These are phyloP conservation scores for Xenopus laevis DNA, from an alignment of 2,113 vertebrate genomes.

Conservation along the genomic window DNA sequence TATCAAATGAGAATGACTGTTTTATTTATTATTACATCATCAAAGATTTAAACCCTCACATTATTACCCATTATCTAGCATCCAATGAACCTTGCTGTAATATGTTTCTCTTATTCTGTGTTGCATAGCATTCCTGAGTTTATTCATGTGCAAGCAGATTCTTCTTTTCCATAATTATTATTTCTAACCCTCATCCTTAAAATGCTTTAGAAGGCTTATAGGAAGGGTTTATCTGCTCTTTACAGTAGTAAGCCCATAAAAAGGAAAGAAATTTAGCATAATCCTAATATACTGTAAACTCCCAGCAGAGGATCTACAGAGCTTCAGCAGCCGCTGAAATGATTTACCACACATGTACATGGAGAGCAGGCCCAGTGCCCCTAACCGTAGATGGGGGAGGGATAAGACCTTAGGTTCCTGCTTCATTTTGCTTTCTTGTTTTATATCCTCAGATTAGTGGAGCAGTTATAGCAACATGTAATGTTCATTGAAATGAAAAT, in stretches of 20 bases:
- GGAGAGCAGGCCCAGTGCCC: not conserved
- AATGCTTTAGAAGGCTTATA: constrained; percentile 21
- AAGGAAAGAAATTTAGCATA: constrained; percentile 19
- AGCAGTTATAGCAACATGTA: constrained; percentile 10
- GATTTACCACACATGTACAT: not conserved
- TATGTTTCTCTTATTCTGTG: too few relatives aligned
- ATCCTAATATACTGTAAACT: constrained; percentile 29
- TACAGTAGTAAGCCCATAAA: constrained; percentile 36
- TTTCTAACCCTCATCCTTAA: constrained; percentile 11
- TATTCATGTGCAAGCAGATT: too few relatives aligned
- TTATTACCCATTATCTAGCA: too few relatives aligned
- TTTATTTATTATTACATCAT: too few relatives aligned
- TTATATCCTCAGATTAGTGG: constrained; percentile 3
- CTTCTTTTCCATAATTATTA: constrained; percentile 7
- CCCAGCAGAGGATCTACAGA: constrained; percentile 8
- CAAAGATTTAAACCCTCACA: too few relatives aligned
- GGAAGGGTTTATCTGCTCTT: constrained; percentile 28
- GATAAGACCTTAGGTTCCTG: not conserved
- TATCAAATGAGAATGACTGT: too few relatives aligned
- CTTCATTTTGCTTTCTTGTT: not conserved
- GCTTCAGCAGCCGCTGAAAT: constrained; percentile 14
- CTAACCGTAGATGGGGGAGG: not conserved
- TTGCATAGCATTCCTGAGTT: too few relatives aligned
- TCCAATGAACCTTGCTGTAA: too few relatives aligned
- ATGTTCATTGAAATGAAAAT: not conserved